Conservation (phyloP, 2,797 vertebrate genomes). For the Tapirus indicus region DNA sequence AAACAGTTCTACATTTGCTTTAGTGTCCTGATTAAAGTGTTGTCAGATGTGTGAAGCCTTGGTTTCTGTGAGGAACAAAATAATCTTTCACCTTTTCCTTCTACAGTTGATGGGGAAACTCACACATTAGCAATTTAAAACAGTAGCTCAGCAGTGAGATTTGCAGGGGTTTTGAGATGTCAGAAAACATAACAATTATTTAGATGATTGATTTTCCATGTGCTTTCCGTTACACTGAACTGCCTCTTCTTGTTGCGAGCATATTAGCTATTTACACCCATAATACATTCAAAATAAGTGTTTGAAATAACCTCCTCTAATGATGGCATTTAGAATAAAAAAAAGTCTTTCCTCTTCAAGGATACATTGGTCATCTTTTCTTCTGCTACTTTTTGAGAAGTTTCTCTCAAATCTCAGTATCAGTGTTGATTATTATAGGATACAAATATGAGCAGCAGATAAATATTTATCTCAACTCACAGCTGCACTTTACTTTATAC, state of each 20-base stretch:
- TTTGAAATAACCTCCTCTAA: background rate
- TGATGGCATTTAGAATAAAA: background rate
- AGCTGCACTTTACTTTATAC: background rate
- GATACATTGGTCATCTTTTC: background rate
- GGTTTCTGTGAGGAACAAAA: constrained; percentile 63
- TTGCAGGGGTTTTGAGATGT: background rate
- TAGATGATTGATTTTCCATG: background rate
- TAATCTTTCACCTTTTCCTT: constrained; percentile 74
- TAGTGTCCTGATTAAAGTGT: constrained; percentile 77
- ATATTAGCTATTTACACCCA: background rate
- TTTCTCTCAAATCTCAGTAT: background rate
- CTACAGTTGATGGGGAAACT: background rate
- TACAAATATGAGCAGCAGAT: background rate
- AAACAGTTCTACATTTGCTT: constrained; percentile 68
- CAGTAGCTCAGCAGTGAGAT: background rate
- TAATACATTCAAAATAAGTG: background rate
- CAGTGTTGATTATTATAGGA: background rate
- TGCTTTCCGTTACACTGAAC: background rate
- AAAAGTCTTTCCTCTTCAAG: background rate
- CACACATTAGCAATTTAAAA: background rate
- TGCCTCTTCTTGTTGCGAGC: background rate
- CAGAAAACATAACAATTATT: background rate
- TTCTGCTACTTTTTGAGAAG: background rate
- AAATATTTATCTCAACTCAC: background rate
- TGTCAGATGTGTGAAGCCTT: constrained; percentile 74